Conservation (phyloP, 1,140 invertebrate genomes). For the Cotesia glomerata region DNA sequence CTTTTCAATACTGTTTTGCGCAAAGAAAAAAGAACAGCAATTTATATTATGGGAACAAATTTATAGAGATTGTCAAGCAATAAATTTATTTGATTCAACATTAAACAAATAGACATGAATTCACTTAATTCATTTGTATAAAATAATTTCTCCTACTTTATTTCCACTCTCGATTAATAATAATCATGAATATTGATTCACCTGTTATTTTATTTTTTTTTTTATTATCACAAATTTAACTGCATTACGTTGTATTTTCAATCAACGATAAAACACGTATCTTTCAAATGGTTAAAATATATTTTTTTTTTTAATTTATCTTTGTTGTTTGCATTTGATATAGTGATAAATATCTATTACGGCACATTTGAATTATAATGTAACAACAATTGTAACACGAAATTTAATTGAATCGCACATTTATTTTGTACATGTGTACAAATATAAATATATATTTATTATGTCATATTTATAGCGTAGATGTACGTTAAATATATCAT, state of each 20-base stretch:
- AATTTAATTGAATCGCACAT: slow-evolving; percentile 1
- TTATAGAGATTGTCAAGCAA: slow-evolving; percentile 10
- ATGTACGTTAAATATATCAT: slow-evolving; percentile 5
- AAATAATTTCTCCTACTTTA: not conserved
- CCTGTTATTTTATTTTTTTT: not conserved
- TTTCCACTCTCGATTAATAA: not conserved
- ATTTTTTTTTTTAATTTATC: slow-evolving; percentile 1
- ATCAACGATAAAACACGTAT: not conserved
- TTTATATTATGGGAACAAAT: slow-evolving; percentile 20
- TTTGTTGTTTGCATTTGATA: not conserved
- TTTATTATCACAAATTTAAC: not conserved
- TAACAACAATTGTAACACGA: slow-evolving; percentile 11
- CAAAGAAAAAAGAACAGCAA: slow-evolving; percentile 1
- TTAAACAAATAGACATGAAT: not conserved
- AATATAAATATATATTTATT: not conserved
- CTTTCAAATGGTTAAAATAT: not conserved
- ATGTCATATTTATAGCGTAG: slow-evolving; percentile 8
- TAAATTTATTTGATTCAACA: not conserved
- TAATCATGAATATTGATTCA: slow-evolving; percentile 9
- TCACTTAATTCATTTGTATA: not conserved
- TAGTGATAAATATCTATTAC: slow-evolving; percentile 17
- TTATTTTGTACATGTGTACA: slow-evolving; percentile 13
- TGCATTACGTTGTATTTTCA: not conserved
- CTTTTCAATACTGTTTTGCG: slow-evolving; percentile 20
- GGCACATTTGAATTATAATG: slow-evolving; percentile 23